Evolutionary conservation across 1,140 invertebrate species (phyloP).

Genomic region (Caenorhabditis briggsae): DNA sequence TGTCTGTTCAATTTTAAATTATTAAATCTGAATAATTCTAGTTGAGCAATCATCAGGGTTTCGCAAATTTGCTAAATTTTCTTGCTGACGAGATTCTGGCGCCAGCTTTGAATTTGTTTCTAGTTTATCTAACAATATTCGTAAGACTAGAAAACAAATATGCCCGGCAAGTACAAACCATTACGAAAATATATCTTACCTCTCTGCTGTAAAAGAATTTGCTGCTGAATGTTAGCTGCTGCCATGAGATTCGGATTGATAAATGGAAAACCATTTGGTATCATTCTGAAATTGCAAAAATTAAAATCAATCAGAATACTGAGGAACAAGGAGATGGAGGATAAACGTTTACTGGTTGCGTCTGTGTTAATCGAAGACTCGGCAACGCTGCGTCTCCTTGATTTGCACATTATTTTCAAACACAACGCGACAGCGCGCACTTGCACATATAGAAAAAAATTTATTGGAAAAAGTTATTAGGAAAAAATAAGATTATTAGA

Average conservation of each 20-base stretch:
- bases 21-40: no score
- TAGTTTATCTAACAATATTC: no score
- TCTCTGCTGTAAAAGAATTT: slow-evolving; percentile 22
- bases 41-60: no score
- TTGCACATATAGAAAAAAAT: not conserved
- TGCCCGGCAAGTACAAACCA: no score
- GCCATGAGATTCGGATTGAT: slow-evolving; percentile 8
- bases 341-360: not conserved
- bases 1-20: no score
- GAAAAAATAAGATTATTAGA: no score
- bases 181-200: not conserved
- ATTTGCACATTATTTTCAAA: not conserved
- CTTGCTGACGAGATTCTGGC: no score
- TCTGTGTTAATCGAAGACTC: not conserved
- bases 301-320: not conserved
- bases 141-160: no score
- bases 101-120: no score
- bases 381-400: not conserved
- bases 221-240: slow-evolving; percentile 14
- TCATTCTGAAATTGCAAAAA: slow-evolving; percentile 10
- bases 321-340: not conserved
- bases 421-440: not conserved
- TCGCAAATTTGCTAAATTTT: no score
- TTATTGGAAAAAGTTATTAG: no score
- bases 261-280: slow-evolving; percentile 26